phyloP scores from a whole-genome alignment of 2,888 invertebrate genomes.

The Steromphala cineraria region DNA sequence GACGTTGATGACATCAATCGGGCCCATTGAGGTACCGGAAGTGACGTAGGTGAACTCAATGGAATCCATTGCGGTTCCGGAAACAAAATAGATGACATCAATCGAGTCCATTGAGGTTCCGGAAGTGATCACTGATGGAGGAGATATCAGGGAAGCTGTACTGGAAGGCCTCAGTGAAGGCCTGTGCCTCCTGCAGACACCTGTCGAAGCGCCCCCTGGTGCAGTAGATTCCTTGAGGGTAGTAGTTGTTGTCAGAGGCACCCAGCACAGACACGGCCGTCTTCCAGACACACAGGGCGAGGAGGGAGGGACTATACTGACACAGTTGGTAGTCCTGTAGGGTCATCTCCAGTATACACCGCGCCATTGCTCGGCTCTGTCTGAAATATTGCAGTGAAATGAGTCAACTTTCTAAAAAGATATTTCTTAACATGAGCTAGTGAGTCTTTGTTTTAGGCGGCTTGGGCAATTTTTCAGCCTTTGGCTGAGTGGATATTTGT shows the following conservation, averaged over 20 bases:
- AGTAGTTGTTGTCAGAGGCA: constrained; percentile 45
- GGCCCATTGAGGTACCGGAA: no score
- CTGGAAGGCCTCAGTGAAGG: constrained; percentile 49
- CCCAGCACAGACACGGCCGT: constrained; percentile 44
- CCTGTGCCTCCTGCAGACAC: constrained; percentile 45
- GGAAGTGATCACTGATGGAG: constrained; percentile 45
- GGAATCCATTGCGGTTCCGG: no score
- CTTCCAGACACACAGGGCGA: constrained; percentile 61
- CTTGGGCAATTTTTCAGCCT: no score
- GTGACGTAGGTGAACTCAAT: no score
- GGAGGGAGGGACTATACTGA: constrained; percentile 57
- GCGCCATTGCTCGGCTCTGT: constrained; percentile 49
- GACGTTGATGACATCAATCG: no score
- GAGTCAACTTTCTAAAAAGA: not conserved
- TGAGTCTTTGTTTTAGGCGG: no score
- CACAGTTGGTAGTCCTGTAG: constrained; percentile 62
- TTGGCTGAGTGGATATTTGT: no score
- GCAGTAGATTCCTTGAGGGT: constrained; percentile 43
- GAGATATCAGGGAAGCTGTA: constrained; percentile 48
- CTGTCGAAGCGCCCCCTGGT: constrained; percentile 41
- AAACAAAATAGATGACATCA: not conserved
- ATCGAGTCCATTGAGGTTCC: constrained; percentile 37
- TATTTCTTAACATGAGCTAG: no score
- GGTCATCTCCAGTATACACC: constrained; percentile 57
- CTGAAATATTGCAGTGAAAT: constrained; percentile 35